Evolutionary conservation across 2,113 vertebrate species (phyloP), one percentile per base, ranked within the genome.

Genomic region (Hydrolagus affinis): DNA sequence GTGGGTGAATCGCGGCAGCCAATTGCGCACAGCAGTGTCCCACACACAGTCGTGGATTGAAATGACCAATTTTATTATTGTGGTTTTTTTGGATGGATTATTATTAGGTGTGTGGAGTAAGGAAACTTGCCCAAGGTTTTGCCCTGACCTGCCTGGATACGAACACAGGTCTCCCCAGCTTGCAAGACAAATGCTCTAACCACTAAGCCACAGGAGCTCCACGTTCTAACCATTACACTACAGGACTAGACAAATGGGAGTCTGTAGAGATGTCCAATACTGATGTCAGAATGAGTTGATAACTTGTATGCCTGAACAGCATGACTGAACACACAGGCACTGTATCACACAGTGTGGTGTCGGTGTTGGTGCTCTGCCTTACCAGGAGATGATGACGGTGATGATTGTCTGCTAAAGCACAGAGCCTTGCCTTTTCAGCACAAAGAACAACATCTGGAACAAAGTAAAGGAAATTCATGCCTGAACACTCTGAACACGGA

Each of bases 301-400:
- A 28, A 23, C 15, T 57, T 6, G 59, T 12, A 23, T n/a, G 62
- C 23, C 17, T 28, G 23, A 11, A 64, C 12, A 69, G 9, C 4
- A 8, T 21, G 7, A 44, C 19, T n/a, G 80, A 74, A 73, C 23
- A 28, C 25, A 60, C 15, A 3, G 4, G 7, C 71, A 85, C 60
- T 70, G 30, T 21, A 62, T 32, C 71, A 85, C 69, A 23, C 11
- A 14, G 23, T 23, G 62, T 32, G 10, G 6, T 32, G 23, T 11
- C 0, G 17, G n/a, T 62, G 80, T n/a, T 28, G 21, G 11, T 59
- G 11, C 75, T 70, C 11, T 6, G 11, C 86, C 92, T 94, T 90
- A 98, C 97, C 95, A 97, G 86, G 25, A 97, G 89, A 59, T 83
- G 87, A 70, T 4, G 86, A 8, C 71, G 86, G 83, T 88, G 86